These are phyloP conservation scores for Rattus norvegicus DNA, from an alignment of 2,113 vertebrate species.

Conservation along the genomic window DNA sequence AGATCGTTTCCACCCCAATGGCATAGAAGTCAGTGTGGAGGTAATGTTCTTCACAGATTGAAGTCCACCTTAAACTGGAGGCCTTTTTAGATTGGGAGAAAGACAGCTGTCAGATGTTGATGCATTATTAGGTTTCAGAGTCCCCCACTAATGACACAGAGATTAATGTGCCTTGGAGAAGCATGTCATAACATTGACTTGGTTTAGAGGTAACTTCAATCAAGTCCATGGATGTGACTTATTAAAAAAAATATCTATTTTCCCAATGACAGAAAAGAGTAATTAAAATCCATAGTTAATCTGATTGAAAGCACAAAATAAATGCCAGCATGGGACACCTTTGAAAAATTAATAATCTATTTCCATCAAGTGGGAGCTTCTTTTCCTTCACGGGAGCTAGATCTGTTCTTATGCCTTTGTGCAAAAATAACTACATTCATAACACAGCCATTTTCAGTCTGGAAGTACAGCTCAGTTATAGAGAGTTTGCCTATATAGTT, in stretches of 20 bases:
- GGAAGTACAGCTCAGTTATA: neutral
- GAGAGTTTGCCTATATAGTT: no score
- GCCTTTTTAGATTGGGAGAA: conserved; percentile 63
- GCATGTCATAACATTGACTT: conserved; percentile 11
- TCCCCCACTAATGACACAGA: conserved; percentile 36
- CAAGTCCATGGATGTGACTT: neutral
- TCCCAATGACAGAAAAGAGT: conserved; percentile 45
- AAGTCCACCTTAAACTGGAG: conserved; percentile 45
- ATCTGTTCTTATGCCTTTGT: neutral
- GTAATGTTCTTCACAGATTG: conserved; percentile 16
- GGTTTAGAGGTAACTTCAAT: neutral
- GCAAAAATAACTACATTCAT: neutral
- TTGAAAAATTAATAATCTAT: conserved; percentile 61
- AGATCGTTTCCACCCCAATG: conserved; percentile 59
- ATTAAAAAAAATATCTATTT: conserved; percentile 67
- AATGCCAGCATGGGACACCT: neutral
- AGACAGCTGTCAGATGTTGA: conserved; percentile 55
- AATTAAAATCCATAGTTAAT: conserved; percentile 70
- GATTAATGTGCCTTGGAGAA: conserved; percentile 44
- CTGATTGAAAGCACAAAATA: conserved; percentile 56
- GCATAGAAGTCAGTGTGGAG: conserved; percentile 57
- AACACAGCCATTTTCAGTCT: neutral
- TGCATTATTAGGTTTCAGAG: conserved; percentile 28
- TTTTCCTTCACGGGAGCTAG: neutral
- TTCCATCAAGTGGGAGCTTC: neutral